phyloP scores from a whole-genome alignment of 2,888 invertebrate genomes.

The Leptarthrus brevirostris region DNA sequence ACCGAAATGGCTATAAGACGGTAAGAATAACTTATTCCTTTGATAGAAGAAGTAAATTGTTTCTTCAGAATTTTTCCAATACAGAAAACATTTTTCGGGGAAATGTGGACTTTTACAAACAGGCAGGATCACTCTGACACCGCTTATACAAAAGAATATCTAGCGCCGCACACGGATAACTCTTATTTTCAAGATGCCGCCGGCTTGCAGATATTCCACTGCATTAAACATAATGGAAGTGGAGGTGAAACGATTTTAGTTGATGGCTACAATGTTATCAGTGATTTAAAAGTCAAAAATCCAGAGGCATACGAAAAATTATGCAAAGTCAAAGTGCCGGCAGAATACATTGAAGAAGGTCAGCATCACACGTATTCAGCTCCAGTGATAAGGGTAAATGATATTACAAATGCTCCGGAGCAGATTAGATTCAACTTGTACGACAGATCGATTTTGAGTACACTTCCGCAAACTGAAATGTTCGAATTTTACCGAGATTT shows the following conservation, averaged over 20 bases:
- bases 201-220: conserved; percentile 75
- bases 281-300: conserved; percentile 68
- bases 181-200: conserved; percentile 82
- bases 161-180: conserved; percentile 81
- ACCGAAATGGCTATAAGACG: conserved; percentile 68
- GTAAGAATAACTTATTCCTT: conserved; percentile 25
- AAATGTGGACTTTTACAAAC: conserved; percentile 77
- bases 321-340: conserved; percentile 70
- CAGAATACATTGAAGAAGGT: conserved; percentile 75
- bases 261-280: conserved; percentile 79
- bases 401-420: conserved; percentile 69
- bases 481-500: conserved; percentile 73
- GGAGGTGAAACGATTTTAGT: conserved; percentile 82
- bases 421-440: conserved; percentile 81
- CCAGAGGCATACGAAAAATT: conserved; percentile 73
- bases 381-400: conserved; percentile 72
- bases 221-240: conserved; percentile 69
- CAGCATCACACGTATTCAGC: conserved; percentile 71
- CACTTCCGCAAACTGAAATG: conserved; percentile 70
- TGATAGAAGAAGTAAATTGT: not conserved
- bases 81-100: conserved; percentile 79
- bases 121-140: conserved; percentile 74
- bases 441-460: conserved; percentile 75
- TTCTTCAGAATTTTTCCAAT: conserved; percentile 72
- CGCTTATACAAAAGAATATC: conserved; percentile 75